Base-by-base conservation (phyloP, 2,113 vertebrate genomes). In the Arenaria interpres region DNA sequence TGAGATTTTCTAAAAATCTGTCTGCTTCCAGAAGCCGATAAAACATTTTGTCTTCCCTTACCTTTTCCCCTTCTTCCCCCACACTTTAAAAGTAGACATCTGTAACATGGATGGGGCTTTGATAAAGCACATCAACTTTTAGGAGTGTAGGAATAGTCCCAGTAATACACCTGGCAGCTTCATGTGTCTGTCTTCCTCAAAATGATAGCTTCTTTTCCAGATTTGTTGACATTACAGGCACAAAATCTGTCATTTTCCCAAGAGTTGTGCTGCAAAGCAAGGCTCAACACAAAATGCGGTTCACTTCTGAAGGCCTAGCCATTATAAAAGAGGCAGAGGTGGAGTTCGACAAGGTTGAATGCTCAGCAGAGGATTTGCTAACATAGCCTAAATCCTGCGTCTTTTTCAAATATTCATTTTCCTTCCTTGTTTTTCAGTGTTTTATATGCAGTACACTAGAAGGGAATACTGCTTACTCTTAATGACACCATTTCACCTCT, bases 1-100 rank as follows among this genome's bases (percentile, higher is more conserved):
- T 71, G 78, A 88, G 64, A 91, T 95, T 87, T 96, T 81, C 56
- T 71, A 75, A 95, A 96, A 90, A 78, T 63, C 72, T 93, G n/a
- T 77, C 66, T 91, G 39, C 50, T 73, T 93, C 51, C 62, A 87
- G 62, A 95, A 94, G 68, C 76, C 56, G 86, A 7, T 88, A 78
- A 83, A 92, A 60, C 8, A 57, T 67, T 66, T 88, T 69, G 25
- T 56, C 22, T 84, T 56, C 15, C 33, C 15, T 82, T 46, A 32
- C 21, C 23, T 54, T 78, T 74, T 46, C 27, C 5, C 2, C 18
- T 74, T 91, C 54, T 39, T 54, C 12, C 24, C 28, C 2, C 6
- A 56, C 32, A 39, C 5, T 79, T 78, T 54, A 53, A 24, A 89
- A 68, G 18, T 71, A 21, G 27, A 23, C 37, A 67, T 50, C 46